Percentiles rank a stretch among this genome's conserved stretches.
phyloP scores from a whole-genome alignment of 2,113 vertebrate species.

The Sus scrofa region DNA sequence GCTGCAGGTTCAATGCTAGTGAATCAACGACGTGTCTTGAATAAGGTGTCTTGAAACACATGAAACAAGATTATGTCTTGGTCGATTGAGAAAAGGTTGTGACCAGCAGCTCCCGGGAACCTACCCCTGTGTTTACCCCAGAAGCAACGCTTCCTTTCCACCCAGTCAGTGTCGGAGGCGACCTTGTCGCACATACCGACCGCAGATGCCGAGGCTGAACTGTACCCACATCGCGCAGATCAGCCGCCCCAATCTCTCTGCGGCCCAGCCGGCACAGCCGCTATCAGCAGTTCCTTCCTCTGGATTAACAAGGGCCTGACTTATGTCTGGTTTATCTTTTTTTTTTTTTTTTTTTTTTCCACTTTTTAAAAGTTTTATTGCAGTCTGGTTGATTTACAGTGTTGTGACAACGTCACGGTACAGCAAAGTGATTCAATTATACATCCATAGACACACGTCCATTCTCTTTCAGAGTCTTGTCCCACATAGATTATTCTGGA shows the following conservation, averaged over 20 bases:
- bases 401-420: too few relatives aligned
- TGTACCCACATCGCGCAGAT: rapidly evolving
- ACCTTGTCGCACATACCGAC: neutral
- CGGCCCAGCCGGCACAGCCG: rapidly evolving
- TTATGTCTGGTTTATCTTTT: too few relatives aligned
- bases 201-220: neutral
- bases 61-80: neutral
- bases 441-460: too few relatives aligned
- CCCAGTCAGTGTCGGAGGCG: neutral
- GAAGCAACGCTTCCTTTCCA: neutral
- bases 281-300: neutral
- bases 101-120: neutral
- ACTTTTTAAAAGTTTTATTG: too few relatives aligned
- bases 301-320: neutral
- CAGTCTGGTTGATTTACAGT: too few relatives aligned
- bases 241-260: neutral
- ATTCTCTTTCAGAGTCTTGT: too few relatives aligned
- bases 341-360: too few relatives aligned
- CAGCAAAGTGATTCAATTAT: too few relatives aligned
- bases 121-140: neutral
- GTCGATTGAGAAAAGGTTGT: neutral
- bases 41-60: neutral
- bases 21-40: neutral
- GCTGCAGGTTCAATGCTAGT: rapidly evolving
- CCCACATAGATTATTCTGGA: too few relatives aligned